Evolutionary conservation across 2,113 vertebrate species (phyloP).

Genomic region (Calidris pugnax): DNA sequence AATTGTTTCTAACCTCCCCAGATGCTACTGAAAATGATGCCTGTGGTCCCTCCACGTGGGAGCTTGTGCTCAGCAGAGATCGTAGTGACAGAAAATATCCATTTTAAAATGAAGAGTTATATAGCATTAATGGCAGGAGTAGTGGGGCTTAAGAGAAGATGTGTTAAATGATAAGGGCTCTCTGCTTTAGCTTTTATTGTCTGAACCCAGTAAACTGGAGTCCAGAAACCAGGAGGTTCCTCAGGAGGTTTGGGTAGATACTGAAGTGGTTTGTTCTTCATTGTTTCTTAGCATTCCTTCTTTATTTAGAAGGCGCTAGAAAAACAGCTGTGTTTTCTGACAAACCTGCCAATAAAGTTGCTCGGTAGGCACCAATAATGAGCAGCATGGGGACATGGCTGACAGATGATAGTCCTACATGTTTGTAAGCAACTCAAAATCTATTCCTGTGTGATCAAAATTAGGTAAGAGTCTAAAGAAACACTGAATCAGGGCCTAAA

Average conservation of each 20-base stretch:
- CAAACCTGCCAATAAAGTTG: constrained; percentile 25
- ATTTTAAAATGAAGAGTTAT: neutral
- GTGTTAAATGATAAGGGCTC: neutral
- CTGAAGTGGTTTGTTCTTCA: neutral
- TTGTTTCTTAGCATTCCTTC: neutral
- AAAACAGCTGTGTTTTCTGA: neutral
- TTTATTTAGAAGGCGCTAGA: neutral
- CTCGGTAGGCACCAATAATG: neutral
- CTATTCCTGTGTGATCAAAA: neutral
- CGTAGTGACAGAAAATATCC: neutral
- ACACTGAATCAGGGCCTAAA: neutral
- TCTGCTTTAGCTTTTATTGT: neutral
- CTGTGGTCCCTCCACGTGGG: neutral
- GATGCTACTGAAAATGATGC: neutral
- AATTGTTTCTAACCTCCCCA: neutral
- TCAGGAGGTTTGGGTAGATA: neutral
- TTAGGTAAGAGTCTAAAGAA: neutral
- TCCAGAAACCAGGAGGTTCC: neutral
- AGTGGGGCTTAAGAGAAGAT: neutral
- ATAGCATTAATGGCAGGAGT: neutral
- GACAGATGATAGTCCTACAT: neutral
- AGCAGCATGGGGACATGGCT: neutral
- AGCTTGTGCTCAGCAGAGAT: neutral
- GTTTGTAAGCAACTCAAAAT: constrained; percentile 26
- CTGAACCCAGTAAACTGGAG: neutral